These are phyloP conservation scores for Archivesica marissinica DNA, from an alignment of 1,140 invertebrate genomes.

Conservation along the genomic window DNA sequence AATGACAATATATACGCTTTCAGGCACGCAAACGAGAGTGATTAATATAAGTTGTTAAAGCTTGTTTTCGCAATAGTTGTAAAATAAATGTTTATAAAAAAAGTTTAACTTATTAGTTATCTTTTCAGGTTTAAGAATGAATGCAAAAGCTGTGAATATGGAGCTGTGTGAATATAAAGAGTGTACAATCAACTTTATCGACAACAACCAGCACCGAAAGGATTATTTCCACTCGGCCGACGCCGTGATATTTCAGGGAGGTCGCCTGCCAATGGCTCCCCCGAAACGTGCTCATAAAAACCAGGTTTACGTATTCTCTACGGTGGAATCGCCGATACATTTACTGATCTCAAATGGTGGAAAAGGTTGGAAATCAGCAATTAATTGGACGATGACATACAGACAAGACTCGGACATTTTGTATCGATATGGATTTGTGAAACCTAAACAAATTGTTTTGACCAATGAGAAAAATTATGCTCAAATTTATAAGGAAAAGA, in stretches of 20 bases:
- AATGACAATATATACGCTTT: too few relatives aligned
- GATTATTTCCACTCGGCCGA: not conserved
- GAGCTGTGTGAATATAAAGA: constrained; percentile 31
- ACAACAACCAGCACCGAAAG: not conserved
- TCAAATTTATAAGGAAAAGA: constrained; percentile 57
- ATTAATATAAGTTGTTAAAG: too few relatives aligned
- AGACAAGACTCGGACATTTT: constrained; percentile 37
- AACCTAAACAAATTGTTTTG: not conserved
- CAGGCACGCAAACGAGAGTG: too few relatives aligned
- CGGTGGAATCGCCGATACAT: constrained; percentile 33
- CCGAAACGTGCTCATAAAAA: constrained; percentile 1
- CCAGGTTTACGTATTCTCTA: constrained; percentile 13
- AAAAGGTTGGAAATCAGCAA: not conserved
- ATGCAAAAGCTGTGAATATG: constrained; percentile 27
- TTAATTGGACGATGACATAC: constrained; percentile 49
- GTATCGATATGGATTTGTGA: not conserved
- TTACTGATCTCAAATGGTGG: not conserved
- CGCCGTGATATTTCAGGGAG: constrained; percentile 33
- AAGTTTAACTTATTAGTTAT: not conserved
- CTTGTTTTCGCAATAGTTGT: too few relatives aligned
- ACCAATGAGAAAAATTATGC: not conserved
- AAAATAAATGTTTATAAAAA: too few relatives aligned
- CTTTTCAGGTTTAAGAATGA: constrained; percentile 27
- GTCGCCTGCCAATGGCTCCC: not conserved
- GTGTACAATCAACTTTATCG: constrained; percentile 27